Percentiles rank a stretch among this genome's conserved stretches.
phyloP scores from a whole-genome alignment of 2,113 vertebrate species.

The Chascanopsetta lugubris region DNA sequence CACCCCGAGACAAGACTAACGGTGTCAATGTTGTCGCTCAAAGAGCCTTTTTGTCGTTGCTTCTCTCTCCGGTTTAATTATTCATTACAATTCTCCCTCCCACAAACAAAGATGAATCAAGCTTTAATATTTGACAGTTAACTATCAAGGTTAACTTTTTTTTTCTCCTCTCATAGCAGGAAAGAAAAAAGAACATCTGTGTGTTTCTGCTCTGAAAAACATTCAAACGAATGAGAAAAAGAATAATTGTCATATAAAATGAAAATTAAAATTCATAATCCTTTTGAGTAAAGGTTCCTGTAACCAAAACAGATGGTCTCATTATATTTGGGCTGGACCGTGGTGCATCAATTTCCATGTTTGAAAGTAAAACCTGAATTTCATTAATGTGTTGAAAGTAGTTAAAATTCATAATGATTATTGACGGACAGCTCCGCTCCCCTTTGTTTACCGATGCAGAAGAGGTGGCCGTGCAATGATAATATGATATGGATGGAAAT shows the following conservation, averaged over 20 bases:
- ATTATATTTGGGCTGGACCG: slow-evolving; percentile 11
- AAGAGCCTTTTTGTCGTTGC: not conserved
- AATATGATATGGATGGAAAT: not conserved
- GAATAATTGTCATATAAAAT: not conserved
- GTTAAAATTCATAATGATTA: not conserved
- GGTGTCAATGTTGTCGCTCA: not conserved
- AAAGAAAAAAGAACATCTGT: no score
- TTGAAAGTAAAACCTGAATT: slow-evolving; percentile 13
- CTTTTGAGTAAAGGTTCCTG: not conserved
- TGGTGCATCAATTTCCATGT: slow-evolving; percentile 30
- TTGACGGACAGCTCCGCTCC: not conserved
- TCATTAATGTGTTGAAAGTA: slow-evolving; percentile 20
- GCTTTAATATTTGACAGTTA: not conserved
- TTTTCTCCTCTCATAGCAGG: not conserved
- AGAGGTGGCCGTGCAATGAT: not conserved
- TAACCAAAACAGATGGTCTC: slow-evolving; percentile 30
- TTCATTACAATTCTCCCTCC: not conserved
- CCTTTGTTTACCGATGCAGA: not conserved
- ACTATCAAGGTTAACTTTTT: not conserved
- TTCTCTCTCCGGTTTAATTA: not conserved
- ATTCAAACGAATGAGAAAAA: not conserved
- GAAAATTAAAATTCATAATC: not conserved
- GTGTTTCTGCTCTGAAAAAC: not conserved
- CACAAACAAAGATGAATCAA: slow-evolving; percentile 6
- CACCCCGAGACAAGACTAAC: not conserved